Evolutionary conservation across 2,797 vertebrate genomes (phyloP), one percentile per base, ranked within the genome.

Genomic region (Aeoliscus strigatus): DNA sequence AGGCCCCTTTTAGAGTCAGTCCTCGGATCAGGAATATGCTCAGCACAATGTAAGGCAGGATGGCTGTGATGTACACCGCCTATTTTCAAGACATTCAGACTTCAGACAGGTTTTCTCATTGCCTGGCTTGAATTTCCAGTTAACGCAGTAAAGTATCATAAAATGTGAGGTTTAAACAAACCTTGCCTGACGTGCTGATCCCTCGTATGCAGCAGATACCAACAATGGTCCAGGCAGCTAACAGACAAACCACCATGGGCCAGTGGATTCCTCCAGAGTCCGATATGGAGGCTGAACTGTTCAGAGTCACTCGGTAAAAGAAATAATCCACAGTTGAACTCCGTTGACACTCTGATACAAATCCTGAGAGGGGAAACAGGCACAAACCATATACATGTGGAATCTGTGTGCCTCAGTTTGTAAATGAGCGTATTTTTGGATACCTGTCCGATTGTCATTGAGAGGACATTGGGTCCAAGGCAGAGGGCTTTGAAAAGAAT

Each of bases 141-240:
- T n/a, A n/a, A n/a, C n/a, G n/a, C n/a, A n/a, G n/a, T n/a, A 21
- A 6, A 3, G 18, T 6, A 21, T 21, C 18, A 21, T 21, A n/a
- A n/a, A n/a, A n/a, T n/a, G n/a, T n/a, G n/a, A n/a, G n/a, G n/a
- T n/a, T n/a, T n/a, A n/a, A n/a, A 0, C 47, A 2, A 75, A 97
- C 95, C 93, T 98, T 98, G 31, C 95, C 95, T 0, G 93, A 90
- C 25, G 91, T 91, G 80, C 91, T 87, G n/a, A 96, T 96, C 38
- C 94, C 94, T 3, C 89, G 80, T 51, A 96, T 92, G 27, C 37
- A 86, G 67, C 92, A 94, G 24, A 94, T 73, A 0, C 87, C 90
- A 2, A 96, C 53, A 6, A 94, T 37, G 1, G 81, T 71, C 94
- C 94, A 96, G 0, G 93, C 89, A 0, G 85, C 82, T 0, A 91